phyloP scores from a whole-genome alignment of 2,797 vertebrate species.

The Anisognathus igniventris region DNA sequence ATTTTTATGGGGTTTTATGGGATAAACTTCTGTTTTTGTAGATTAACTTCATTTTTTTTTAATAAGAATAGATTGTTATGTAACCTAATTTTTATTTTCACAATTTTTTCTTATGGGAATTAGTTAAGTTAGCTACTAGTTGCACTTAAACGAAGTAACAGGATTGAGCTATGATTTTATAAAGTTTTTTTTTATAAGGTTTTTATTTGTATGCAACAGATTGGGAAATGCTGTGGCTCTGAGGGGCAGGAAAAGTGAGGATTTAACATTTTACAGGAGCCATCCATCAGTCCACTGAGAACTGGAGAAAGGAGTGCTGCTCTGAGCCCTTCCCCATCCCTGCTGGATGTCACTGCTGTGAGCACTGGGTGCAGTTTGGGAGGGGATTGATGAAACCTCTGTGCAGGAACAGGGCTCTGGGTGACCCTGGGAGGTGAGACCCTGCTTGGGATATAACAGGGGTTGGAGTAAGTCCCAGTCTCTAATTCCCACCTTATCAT shows the following conservation, averaged over 20 bases:
- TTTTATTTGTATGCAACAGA: not conserved
- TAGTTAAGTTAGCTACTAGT: not conserved
- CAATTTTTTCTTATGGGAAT: not conserved
- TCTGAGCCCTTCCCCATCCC: not conserved
- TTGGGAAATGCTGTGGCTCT: not conserved
- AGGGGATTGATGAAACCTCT: not conserved
- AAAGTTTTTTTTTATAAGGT: not conserved
- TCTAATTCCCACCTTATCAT: not conserved
- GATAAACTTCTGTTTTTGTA: not conserved
- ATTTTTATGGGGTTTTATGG: not conserved
- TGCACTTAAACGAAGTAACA: not conserved
- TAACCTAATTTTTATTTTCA: not conserved
- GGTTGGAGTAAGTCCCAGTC: not conserved
- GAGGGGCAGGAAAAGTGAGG: not conserved
- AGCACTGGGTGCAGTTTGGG: not conserved
- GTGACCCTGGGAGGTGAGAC: not conserved
- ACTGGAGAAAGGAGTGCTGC: not conserved
- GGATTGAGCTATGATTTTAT: not conserved
- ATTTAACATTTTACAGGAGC: slow-evolving; percentile 3
- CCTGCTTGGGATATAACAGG: not conserved
- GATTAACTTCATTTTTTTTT: not conserved
- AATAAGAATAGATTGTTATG: not conserved
- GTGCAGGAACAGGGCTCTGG: not conserved
- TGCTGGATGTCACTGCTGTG: not conserved
- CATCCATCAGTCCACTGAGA: not conserved